Evolutionary conservation across 2,113 vertebrate genomes (phyloP).

Genomic region (Lutjanus erythropterus): DNA sequence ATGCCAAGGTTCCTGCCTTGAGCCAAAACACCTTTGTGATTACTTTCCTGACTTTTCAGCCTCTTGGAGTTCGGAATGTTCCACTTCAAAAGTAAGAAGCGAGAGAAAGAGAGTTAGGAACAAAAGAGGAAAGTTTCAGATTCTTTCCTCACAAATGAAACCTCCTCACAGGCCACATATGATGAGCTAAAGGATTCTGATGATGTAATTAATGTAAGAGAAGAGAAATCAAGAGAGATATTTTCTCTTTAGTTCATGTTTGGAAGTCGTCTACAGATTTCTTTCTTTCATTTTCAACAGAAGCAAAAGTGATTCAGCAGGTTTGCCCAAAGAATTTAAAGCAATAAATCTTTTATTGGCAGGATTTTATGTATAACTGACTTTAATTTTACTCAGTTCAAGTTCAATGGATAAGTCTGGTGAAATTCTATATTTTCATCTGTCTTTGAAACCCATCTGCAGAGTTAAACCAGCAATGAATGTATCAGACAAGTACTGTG

Average conservation of each 20-base stretch:
- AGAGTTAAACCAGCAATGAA: background rate
- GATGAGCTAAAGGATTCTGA: background rate
- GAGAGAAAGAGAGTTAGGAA: too few species aligned
- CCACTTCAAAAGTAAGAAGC: background rate
- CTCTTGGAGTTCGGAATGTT: background rate
- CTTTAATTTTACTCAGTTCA: background rate
- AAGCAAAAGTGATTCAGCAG: background rate
- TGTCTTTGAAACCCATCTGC: background rate
- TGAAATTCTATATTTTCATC: background rate
- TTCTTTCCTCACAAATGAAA: background rate
- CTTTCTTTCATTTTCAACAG: background rate
- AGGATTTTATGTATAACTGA: too few species aligned
- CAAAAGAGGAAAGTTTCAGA: too few species aligned
- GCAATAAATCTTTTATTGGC: too few species aligned
- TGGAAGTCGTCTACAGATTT: too few species aligned
- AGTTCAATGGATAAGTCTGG: background rate
- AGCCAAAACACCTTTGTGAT: background rate
- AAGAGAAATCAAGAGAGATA: too few species aligned
- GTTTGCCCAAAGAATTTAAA: too few species aligned
- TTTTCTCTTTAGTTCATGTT: too few species aligned
- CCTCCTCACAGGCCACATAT: background rate
- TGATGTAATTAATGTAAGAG: too few species aligned
- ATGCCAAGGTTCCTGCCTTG: background rate
- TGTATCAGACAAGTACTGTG: background rate
- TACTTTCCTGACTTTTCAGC: background rate